Evolutionary conservation across 1,140 invertebrate species (phyloP), one percentile per base, ranked within the genome.

Genomic region (Piezodorus guildinii): DNA sequence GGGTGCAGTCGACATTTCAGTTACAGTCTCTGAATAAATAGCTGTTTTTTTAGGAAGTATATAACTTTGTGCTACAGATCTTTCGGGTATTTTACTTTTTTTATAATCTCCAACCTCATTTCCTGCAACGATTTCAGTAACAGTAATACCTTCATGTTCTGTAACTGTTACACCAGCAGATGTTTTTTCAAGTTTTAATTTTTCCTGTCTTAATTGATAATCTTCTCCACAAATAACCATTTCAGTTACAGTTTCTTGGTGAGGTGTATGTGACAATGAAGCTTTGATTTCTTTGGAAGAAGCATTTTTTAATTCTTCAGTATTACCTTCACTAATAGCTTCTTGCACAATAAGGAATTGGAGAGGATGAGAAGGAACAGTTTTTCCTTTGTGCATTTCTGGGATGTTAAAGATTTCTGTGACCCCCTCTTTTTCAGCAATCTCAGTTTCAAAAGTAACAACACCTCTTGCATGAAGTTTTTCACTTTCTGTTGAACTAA

Each of bases 261-360:
- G 68, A 51, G 75, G 66, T 14, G 73, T 72, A 63, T 80, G 77
- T 62, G 69, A 74, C 49, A 78, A 62, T 62, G 76, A 77, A 23
- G 83, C 83, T 52, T 62, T 71, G 15, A 70, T 74, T 39, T 70
- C 65, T 17, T 74, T 62, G 21, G 74, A 69, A 64, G 67, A 60
- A 21, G 75, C 71, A 68, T 78, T 69, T 5, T 70, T 65, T n/a
- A 83, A 63, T 46, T 74, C 62, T 19, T 74, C 76, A 16, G 80
- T 66, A 60, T 74, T 73, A 69, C 79, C 77, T 65, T 81, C 75
- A 17, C 77, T 69, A 62, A 74, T 72, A 19, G 79, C 78, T 77
- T 85, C 80, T 73, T 84, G 79, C 46, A 83, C 74, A 65, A 83
- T 71, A 49, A 80, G 71, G n/a, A 81, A 81, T 65, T 78, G 72